These are phyloP conservation scores for Pongo pygmaeus DNA, from an alignment of 2,113 vertebrate species.

Conservation along the genomic window DNA sequence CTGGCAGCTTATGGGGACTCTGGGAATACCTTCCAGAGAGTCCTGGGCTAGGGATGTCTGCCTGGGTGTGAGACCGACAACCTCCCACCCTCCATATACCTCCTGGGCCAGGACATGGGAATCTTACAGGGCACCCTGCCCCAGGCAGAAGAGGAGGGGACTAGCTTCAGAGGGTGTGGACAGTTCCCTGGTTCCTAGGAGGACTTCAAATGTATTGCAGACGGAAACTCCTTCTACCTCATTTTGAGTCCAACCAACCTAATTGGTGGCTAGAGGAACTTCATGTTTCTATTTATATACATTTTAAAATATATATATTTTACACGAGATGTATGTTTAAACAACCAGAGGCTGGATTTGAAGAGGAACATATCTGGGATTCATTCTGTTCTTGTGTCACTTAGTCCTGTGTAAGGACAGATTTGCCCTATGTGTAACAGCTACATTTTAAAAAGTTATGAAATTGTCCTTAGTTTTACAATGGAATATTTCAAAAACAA, in stretches of 20 bases:
- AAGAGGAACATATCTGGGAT: background rate
- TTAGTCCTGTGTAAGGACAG: background rate
- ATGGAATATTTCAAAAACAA: background rate
- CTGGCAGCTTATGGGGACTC: background rate
- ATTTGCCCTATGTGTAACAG: background rate
- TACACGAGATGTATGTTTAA: background rate
- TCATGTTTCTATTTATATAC: background rate
- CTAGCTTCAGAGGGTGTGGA: background rate
- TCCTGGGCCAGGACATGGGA: background rate
- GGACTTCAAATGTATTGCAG: background rate
- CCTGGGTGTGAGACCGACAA: background rate
- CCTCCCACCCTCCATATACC: background rate
- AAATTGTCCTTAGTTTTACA: background rate
- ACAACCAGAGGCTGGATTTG: background rate
- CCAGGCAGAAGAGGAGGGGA: background rate
- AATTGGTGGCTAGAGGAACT: background rate
- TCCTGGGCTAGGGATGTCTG: background rate
- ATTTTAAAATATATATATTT: background rate
- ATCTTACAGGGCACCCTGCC: background rate
- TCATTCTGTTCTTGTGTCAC: background rate
- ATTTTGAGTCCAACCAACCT: background rate
- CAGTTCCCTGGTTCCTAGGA: background rate
- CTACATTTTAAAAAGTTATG: background rate
- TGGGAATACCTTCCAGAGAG: background rate
- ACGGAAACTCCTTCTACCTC: background rate